A percentile compares a stretch with the other conserved stretches of the same genome.
Conservation (phyloP, 2,797 vertebrate species). For the Myotis myotis region DNA sequence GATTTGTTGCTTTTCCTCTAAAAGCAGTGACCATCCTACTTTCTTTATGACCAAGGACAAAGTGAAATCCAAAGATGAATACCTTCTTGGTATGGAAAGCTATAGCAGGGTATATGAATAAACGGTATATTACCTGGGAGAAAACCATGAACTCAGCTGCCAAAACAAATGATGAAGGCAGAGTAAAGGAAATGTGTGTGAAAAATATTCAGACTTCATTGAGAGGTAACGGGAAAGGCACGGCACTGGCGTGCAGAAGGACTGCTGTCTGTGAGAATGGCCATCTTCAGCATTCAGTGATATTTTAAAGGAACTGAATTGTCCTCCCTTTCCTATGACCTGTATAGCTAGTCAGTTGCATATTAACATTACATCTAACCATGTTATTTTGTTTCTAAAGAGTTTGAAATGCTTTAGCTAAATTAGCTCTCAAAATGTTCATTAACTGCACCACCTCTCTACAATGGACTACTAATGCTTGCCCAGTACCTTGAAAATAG, state of each 20-base stretch:
- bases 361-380: neutral
- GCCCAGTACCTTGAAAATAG: neutral
- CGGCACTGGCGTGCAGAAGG: neutral
- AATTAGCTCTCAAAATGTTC: constrained; percentile 25
- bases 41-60: neutral
- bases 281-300: neutral
- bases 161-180: neutral
- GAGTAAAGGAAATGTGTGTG: neutral
- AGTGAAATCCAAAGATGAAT: constrained; percentile 9
- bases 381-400: neutral
- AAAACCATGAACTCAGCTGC: constrained; percentile 1
- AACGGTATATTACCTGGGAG: neutral
- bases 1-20: neutral
- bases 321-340: neutral
- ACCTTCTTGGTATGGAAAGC: neutral
- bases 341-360: neutral
- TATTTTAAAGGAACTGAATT: neutral
- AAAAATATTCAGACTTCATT: neutral
- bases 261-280: neutral
- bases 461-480: neutral
- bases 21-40: neutral
- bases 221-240: neutral
- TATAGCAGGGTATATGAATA: neutral
- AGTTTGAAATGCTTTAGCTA: constrained; percentile 10
- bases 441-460: neutral